Percentiles rank a stretch among this genome's conserved stretches.
Evolutionary conservation across 2,888 invertebrate species (phyloP).

Genomic region (Furcula furcula): DNA sequence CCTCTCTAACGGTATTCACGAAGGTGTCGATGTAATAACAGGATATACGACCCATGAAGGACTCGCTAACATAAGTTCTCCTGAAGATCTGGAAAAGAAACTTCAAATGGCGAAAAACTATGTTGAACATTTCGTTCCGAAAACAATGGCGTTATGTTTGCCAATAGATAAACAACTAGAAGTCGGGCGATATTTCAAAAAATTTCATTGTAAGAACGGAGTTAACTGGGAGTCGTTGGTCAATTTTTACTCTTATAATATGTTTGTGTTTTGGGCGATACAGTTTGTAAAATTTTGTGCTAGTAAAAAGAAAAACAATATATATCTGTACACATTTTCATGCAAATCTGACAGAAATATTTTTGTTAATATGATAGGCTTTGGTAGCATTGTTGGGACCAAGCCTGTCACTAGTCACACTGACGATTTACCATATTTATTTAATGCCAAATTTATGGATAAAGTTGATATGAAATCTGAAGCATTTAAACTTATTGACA

Average conservation of each 20-base stretch:
- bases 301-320: slow-evolving; percentile 29
- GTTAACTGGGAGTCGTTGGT: slow-evolving; percentile 28
- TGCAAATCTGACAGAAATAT: slow-evolving; percentile 39
- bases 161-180: slow-evolving; percentile 23
- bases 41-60: slow-evolving; percentile 15
- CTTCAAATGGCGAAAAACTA: slow-evolving; percentile 6
- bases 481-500: slow-evolving; percentile 33
- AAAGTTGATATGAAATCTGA: slow-evolving; percentile 20
- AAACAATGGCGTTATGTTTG: slow-evolving; percentile 16
- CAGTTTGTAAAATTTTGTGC: slow-evolving; percentile 33
- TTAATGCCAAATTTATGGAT: slow-evolving; percentile 19
- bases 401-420: slow-evolving; percentile 28
- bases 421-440: slow-evolving; percentile 43
- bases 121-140: slow-evolving; percentile 25
- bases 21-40: slow-evolving; percentile 11
- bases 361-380: slow-evolving; percentile 15
- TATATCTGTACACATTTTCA: slow-evolving; percentile 39
- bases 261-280: slow-evolving; percentile 24
- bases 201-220: slow-evolving; percentile 30
- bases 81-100: slow-evolving; percentile 7
- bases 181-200: slow-evolving; percentile 29
- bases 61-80: background rate
- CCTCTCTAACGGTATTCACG: slow-evolving; percentile 4
- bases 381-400: slow-evolving; percentile 15
- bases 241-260: slow-evolving; percentile 21